A percentile compares a stretch with the other conserved stretches of the same genome.
These are phyloP conservation scores for Tauraco erythrolophus DNA, from an alignment of 2,113 vertebrate species.

Conservation along the genomic window DNA sequence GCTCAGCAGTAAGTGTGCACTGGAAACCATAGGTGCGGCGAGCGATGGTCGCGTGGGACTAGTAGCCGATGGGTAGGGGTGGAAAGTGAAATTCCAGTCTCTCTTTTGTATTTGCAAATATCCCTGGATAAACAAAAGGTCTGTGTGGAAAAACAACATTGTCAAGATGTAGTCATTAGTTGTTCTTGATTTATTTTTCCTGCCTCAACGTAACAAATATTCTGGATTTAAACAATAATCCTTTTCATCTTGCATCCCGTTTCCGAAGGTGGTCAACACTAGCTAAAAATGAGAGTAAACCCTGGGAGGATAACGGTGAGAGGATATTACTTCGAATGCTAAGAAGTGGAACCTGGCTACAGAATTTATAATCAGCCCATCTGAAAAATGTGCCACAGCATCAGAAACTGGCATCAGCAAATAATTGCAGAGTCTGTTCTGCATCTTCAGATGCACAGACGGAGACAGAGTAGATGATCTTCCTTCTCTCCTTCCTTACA, in stretches of 20 bases:
- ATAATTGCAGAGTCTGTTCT: neutral
- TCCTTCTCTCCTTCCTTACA: neutral
- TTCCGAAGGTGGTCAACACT: neutral
- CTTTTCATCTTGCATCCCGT: neutral
- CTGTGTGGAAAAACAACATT: neutral
- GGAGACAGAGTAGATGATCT: neutral
- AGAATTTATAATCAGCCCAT: neutral
- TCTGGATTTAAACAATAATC: neutral
- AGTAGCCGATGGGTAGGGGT: neutral
- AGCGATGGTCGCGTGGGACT: neutral
- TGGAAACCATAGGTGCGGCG: neutral
- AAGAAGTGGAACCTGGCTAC: neutral
- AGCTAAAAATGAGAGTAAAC: neutral
- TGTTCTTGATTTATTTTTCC: neutral
- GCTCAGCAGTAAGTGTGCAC: rapidly evolving
- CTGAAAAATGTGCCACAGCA: neutral
- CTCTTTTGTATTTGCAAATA: neutral
- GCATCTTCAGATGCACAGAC: neutral
- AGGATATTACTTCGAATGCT: neutral
- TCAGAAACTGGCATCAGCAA: neutral
- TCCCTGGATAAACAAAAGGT: neutral
- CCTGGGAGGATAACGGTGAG: neutral
- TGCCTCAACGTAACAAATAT: neutral
- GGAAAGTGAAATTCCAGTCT: neutral
- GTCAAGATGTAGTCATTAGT: neutral